Evolutionary conservation across 1,140 invertebrate genomes (phyloP).

Genomic region (Panagrolaimus sp.): DNA sequence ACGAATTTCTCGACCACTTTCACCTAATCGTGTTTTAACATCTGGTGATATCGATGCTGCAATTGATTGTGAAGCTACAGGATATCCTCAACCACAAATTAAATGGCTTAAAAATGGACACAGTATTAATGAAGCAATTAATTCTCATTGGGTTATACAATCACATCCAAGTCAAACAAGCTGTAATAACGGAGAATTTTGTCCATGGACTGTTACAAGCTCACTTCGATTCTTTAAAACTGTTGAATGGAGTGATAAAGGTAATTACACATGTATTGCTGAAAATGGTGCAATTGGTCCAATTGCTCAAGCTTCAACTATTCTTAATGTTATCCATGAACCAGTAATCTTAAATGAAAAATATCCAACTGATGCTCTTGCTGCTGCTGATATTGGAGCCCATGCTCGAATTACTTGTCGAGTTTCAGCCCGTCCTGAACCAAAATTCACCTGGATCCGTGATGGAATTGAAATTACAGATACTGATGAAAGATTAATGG

Average conservation of each 20-base stretch:
- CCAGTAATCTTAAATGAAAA: slow-evolving; percentile 32
- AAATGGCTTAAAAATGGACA: slow-evolving; percentile 39
- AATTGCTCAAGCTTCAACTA: not conserved
- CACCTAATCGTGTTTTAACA: slow-evolving; percentile 14
- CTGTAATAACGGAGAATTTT: slow-evolving; percentile 20
- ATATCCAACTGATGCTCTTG: slow-evolving; percentile 22
- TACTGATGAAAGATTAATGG: slow-evolving; percentile 12
- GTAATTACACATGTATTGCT: slow-evolving; percentile 39
- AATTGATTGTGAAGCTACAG: slow-evolving; percentile 36
- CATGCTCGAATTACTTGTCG: slow-evolving; percentile 28
- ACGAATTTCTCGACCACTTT: slow-evolving; percentile 19
- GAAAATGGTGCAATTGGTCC: slow-evolving; percentile 18
- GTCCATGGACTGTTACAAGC: slow-evolving; percentile 19
- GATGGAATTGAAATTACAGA: slow-evolving; percentile 36
- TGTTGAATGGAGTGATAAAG: slow-evolving; percentile 40
- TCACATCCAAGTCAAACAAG: not conserved
- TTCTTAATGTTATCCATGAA: slow-evolving; percentile 29
- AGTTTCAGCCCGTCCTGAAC: slow-evolving; percentile 43
- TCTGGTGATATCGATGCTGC: slow-evolving; percentile 24
- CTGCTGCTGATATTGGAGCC: slow-evolving; percentile 39
- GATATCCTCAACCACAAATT: slow-evolving; percentile 37
- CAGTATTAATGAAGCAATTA: slow-evolving; percentile 14
- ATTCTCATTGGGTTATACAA: slow-evolving; percentile 22
- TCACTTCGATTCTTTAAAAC: slow-evolving; percentile 24
- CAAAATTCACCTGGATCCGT: slow-evolving; percentile 31